Evolutionary conservation across 2,888 invertebrate species (phyloP).

Genomic region (Melanophora roralis): DNA sequence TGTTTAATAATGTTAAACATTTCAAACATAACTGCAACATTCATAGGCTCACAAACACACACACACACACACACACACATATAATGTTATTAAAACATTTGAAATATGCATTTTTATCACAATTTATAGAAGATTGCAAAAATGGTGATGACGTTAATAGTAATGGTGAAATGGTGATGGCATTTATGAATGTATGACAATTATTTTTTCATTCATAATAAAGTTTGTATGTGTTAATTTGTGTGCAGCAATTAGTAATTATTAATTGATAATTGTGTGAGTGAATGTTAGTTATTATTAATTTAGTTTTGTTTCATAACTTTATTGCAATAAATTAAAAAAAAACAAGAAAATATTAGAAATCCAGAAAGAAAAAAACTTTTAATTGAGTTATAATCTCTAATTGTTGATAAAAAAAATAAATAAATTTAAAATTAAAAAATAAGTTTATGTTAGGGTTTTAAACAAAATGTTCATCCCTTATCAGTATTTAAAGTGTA

Average conservation of each 20-base stretch:
- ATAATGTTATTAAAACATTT: constrained; percentile 42
- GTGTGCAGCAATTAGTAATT: constrained; percentile 36
- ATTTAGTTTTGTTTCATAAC: constrained; percentile 8
- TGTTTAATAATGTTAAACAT: constrained; percentile 2
- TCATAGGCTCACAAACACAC: no score
- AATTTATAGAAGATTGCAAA: constrained; percentile 52
- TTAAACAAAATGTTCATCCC: no score
- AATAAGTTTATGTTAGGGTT: no score
- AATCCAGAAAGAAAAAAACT: no score
- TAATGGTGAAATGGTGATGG: constrained; percentile 4
- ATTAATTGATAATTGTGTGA: constrained; percentile 32
- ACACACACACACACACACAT: no score
- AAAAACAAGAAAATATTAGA: no score
- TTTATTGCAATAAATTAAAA: no score
- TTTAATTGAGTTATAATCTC: no score
- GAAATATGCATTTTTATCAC: constrained; percentile 52
- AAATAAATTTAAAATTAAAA: no score
- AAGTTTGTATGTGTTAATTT: constrained; percentile 12
- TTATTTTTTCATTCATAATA: constrained; percentile 3
- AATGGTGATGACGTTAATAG: constrained; percentile 39
- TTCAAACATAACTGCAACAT: constrained; percentile 1
- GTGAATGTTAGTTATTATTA: constrained; percentile 43
- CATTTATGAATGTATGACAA: constrained; percentile 47
- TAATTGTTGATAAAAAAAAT: no score
- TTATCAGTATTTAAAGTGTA: no score